Conservation (phyloP, 2,113 vertebrate genomes). For the Pteropus alecto region DNA sequence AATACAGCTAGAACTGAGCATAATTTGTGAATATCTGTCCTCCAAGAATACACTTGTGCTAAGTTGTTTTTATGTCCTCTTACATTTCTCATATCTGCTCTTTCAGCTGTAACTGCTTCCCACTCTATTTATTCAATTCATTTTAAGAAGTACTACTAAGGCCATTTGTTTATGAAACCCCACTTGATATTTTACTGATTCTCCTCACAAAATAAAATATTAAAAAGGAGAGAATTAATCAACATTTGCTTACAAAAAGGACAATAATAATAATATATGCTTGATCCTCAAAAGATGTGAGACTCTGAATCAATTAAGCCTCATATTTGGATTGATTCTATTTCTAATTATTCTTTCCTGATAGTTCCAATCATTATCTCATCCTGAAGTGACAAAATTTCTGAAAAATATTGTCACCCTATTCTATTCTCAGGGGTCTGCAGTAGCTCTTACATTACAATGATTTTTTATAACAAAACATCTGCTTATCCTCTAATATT, state of each 20-base stretch:
- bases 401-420: conserved; percentile 71
- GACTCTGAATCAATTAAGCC: neutral
- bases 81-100: neutral
- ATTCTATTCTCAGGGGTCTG: conserved; percentile 35
- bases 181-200: neutral
- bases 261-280: neutral
- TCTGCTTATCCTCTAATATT: conserved; percentile 65
- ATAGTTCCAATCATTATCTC: conserved; percentile 57
- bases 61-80: neutral
- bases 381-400: conserved; percentile 69
- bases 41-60: neutral
- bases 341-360: neutral
- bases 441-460: conserved; percentile 57
- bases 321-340: neutral
- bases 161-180: neutral
- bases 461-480: conserved; percentile 72
- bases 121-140: neutral
- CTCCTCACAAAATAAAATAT: neutral
- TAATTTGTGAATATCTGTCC: neutral
- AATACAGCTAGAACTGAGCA: neutral
- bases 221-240: neutral
- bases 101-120: neutral
- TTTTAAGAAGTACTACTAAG: neutral
- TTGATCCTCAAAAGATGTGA: neutral
- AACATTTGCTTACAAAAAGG: neutral